Evolutionary conservation across 2,888 invertebrate species (phyloP).

Genomic region (Rotaria macrura): DNA sequence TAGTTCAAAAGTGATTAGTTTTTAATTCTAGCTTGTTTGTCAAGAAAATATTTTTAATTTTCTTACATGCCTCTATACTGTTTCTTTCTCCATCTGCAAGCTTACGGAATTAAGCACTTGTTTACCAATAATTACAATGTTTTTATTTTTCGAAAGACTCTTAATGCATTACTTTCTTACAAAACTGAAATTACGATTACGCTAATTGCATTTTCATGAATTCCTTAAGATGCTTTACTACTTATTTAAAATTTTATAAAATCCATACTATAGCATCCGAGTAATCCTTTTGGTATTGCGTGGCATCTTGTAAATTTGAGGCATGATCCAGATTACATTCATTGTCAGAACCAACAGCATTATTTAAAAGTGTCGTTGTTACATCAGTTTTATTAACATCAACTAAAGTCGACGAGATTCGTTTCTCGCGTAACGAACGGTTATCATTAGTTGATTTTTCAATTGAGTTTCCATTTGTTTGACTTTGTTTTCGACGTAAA

Average conservation of each 20-base stretch:
- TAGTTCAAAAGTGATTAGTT: too few species aligned
- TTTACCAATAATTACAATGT: neutral
- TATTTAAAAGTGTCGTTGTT: neutral
- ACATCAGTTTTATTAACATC: neutral
- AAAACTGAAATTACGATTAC: neutral
- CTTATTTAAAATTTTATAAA: too few species aligned
- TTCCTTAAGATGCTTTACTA: too few species aligned
- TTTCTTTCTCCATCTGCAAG: too few species aligned
- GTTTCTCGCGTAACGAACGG: neutral
- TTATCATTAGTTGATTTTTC: neutral
- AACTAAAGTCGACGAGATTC: neutral
- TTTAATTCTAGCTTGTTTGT: too few species aligned
- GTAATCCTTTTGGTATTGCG: neutral
- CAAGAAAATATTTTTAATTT: too few species aligned
- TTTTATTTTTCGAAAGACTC: neutral
- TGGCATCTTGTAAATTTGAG: neutral
- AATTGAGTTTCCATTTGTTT: neutral
- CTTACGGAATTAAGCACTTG: too few species aligned
- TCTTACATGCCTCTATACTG: too few species aligned
- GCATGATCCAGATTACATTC: neutral
- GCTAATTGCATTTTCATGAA: neutral
- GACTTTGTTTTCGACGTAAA: neutral
- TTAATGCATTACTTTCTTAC: neutral
- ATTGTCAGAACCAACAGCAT: neutral
- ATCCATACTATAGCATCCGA: neutral